Evolutionary conservation across 2,888 invertebrate genomes (phyloP).

Genomic region (Acleris laterana): DNA sequence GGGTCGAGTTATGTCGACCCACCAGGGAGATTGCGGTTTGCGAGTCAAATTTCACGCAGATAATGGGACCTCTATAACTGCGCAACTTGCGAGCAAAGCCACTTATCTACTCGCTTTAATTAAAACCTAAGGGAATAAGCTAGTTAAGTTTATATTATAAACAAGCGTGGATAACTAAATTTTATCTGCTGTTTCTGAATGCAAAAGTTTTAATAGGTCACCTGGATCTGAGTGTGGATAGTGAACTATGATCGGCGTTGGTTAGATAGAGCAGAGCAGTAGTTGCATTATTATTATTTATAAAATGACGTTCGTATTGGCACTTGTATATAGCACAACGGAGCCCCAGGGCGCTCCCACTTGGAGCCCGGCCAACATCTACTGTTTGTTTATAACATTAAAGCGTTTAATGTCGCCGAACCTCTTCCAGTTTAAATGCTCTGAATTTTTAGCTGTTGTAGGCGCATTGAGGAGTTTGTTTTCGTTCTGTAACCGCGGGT

Average conservation of each 20-base stretch:
- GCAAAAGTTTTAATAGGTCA: conserved; percentile 38
- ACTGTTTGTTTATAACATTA: conserved; percentile 80
- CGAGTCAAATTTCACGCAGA: conserved; percentile 80
- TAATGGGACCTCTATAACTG: conserved; percentile 74
- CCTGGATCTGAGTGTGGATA: conserved; percentile 47
- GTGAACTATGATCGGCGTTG: conserved; percentile 33
- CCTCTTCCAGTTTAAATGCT: conserved; percentile 47
- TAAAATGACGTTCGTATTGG: conserved; percentile 49
- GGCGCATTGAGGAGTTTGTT: conserved; percentile 29
- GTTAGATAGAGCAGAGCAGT: conserved; percentile 62
- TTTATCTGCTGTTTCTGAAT: conserved; percentile 31
- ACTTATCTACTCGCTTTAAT: conserved; percentile 64
- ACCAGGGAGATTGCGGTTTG: conserved; percentile 71
- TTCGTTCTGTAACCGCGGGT: conserved; percentile 25
- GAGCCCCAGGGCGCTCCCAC: conserved; percentile 54
- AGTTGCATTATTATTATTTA: conserved; percentile 55
- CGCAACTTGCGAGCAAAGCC: conserved; percentile 70
- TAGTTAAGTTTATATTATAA: conserved; percentile 55
- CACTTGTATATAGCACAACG: conserved; percentile 47
- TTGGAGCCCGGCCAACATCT: conserved; percentile 72
- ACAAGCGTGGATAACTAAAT: conserved; percentile 44
- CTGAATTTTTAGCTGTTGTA: conserved; percentile 42
- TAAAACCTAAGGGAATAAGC: conserved; percentile 71
- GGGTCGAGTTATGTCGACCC: conserved; percentile 77
- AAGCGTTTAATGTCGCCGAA: conserved; percentile 61